Evolutionary conservation across 2,113 vertebrate species (phyloP), one percentile per base, ranked within the genome.

Genomic region (Spilogale gracilis): DNA sequence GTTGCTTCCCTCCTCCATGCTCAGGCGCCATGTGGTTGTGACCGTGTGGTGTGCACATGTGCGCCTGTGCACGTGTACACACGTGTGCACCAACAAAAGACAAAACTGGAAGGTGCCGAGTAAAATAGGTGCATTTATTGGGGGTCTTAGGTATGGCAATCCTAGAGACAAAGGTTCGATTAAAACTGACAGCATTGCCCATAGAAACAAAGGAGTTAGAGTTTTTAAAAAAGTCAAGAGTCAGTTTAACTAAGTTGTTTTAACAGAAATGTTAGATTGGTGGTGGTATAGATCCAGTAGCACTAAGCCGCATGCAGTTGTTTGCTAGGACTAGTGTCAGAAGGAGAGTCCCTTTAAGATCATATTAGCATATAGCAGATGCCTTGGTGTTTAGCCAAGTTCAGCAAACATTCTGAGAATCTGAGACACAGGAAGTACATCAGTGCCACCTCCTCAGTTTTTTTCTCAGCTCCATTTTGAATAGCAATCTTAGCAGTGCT

Each of bases 51-150:
- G 23, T 84, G 23, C 0, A 0, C 43, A 10, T 38, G 7, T 0
- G 1, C 9, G 17, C 32, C 30, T 50, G 23, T 79, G 52, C 0
- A 0, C 50, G 1, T 43, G 17, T 2, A 23, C 32, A 12, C 2
- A 48, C 0, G 12, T 21, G n/a, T 56, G 27, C 11, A 17, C 45
- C 25, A 9, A 78, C 25, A 30, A 50, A 27, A 27, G 45, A 30
- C 7, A 50, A 27, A 76, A 76, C 73, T 17, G 73, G 73, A 76
- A 48, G 43, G 21, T 76, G 45, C 73, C 73, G 16, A 78, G 50
- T 50, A 76, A 48, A 50, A 50, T 78, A 25, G 25, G 74, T 78
- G 13, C 13, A 8, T 78, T 16, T 78, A 50, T 30, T 17, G 48
- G 25, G 13, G 25, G 13, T 78, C 45, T 78, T 50, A 27, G 45